Conservation (phyloP, 2,797 vertebrate genomes). For the Poeciliopsis infans region DNA sequence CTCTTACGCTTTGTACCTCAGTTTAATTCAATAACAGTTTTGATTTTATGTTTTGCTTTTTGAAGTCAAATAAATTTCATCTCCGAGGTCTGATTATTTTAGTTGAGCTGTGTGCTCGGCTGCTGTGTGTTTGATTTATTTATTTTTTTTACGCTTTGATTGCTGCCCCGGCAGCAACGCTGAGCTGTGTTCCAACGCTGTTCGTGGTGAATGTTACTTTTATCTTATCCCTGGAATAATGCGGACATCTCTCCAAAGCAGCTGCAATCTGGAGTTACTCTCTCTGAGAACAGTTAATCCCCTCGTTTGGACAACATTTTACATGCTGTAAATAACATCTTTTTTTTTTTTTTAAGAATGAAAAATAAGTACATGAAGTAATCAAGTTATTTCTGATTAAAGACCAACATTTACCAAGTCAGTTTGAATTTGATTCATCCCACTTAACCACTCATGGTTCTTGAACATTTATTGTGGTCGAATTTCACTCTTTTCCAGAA, state of each 20-base stretch:
- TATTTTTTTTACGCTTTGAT: constrained; percentile 47
- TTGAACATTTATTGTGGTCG: not conserved
- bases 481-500: not conserved
- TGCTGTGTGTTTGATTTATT: constrained; percentile 28
- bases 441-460: not conserved
- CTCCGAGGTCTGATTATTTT: constrained; percentile 56
- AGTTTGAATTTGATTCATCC: constrained; percentile 5
- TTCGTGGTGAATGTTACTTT: constrained; percentile 27
- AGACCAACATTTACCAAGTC: constrained; percentile 5
- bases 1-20: constrained; percentile 34
- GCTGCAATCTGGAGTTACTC: not conserved
- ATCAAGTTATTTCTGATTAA: constrained; percentile 18
- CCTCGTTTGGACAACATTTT: not conserved
- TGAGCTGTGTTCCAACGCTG: constrained; percentile 4
- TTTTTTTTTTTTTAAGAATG: not conserved
- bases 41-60: constrained; percentile 46
- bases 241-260: constrained; percentile 17
- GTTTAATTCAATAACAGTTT: constrained; percentile 53
- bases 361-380: not conserved
- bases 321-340: constrained; percentile 4
- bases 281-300: constrained; percentile 4
- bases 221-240: constrained; percentile 27
- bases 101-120: constrained; percentile 25
- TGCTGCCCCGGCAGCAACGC: constrained; percentile 33
- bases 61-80: constrained; percentile 53